Base-by-base conservation (phyloP, 2,113 vertebrate genomes). In the Circaetus gallicus region DNA sequence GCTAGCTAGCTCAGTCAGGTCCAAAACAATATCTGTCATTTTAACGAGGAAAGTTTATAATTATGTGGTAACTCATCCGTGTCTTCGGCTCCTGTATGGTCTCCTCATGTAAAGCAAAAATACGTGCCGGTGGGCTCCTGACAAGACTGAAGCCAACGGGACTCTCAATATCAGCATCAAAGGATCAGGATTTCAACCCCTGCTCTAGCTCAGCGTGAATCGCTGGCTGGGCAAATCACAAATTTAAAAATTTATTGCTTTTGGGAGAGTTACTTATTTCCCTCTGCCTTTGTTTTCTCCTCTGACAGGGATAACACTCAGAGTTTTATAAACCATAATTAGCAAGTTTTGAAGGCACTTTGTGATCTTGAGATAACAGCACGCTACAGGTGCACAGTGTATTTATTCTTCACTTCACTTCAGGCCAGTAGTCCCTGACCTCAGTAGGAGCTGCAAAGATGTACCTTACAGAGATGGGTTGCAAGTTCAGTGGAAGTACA, bases 331-430 rank as follows among this genome's bases (percentile, higher is more conserved):
- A 87, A 89, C 11, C 11, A 28, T 55, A 74, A 83, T 52, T 47
- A 90, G 47, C 34, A 88, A 53, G 21, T 45, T 94, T 58, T 15
- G 16, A 93, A 62, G 61, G 42, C n/a, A 52, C 42, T 66, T 50
- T 26, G 53, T 85, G 42, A 81, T 53, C 34, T 36, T 70, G 52
- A 92, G 72, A 59, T 47, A 87, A 43, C 7, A 94, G 24, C 50
- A 28, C 0, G 1, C 29, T 73, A 58, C 66, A 90, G 49, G 62
- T 70, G 43, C 22, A 24, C 1, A 2, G 9, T 13, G 11, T 47
- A 58, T 69, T 82, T 83, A 40, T 82, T 91, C 34, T 55, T 47
- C 78, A 47, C 36, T 47, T 47, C 45, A 13, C 21, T 78, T 66
- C 25, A 43, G 45, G 65, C 13, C 14, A 59, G n/a, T 17, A 49